Conservation (phyloP, 1,140 invertebrate species). For the Aradophagus sp. region DNA sequence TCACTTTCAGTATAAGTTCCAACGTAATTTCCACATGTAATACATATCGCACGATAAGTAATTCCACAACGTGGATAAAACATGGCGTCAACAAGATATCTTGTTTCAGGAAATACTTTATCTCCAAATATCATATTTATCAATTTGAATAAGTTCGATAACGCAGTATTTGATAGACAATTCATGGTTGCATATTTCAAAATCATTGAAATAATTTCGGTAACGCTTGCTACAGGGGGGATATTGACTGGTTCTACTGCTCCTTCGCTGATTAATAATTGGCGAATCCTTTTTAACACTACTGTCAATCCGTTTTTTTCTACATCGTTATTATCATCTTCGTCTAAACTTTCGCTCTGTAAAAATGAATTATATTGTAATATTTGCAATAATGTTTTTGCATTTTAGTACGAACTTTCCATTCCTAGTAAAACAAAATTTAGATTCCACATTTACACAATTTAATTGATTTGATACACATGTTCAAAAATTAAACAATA, state of each 20-base stretch:
- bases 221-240: not conserved
- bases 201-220: not conserved
- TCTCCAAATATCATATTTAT: not conserved
- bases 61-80: not conserved
- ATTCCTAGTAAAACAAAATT: too few species aligned
- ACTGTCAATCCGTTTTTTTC: too few species aligned
- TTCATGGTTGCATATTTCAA: not conserved
- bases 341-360: too few species aligned
- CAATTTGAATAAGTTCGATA: not conserved
- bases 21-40: not conserved
- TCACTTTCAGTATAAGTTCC: not conserved
- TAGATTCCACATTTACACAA: too few species aligned
- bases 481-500: too few species aligned
- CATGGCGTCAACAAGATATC: not conserved
- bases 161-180: not conserved
- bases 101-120: not conserved
- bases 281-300: too few species aligned
- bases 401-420: too few species aligned
- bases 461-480: too few species aligned
- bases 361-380: too few species aligned
- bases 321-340: too few species aligned
- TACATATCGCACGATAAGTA: not conserved
- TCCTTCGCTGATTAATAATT: not conserved
- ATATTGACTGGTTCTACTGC: not conserved
- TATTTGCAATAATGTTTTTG: too few species aligned